Evolutionary conservation across 1,140 invertebrate species (phyloP).

Genomic region (Bombus terrestris): DNA sequence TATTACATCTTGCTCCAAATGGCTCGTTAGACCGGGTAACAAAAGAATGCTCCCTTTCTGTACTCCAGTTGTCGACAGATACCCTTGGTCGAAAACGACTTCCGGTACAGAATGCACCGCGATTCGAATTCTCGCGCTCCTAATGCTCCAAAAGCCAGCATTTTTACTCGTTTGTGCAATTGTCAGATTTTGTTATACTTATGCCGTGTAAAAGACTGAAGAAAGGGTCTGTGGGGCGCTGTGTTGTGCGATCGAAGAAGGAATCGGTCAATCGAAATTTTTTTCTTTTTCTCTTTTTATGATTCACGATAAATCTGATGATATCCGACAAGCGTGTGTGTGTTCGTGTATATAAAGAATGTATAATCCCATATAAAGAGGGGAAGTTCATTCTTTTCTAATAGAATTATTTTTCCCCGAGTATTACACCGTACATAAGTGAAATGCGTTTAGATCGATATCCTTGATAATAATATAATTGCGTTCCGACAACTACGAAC

Average conservation of each 20-base stretch:
- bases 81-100: background rate
- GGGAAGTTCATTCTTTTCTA: background rate
- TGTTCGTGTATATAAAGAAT: conserved; percentile 8
- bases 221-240: conserved; percentile 14
- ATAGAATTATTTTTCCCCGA: background rate
- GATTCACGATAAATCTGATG: background rate
- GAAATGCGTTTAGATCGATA: conserved; percentile 15
- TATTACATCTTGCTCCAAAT: conserved; percentile 38
- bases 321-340: background rate
- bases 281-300: background rate
- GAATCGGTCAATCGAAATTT: conserved; percentile 25
- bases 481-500: conserved; percentile 3
- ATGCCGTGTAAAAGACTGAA: conserved; percentile 44
- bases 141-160: conserved; percentile 34
- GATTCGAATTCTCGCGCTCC: conserved; percentile 13
- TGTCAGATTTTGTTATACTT: conserved; percentile 28
- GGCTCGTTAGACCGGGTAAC: conserved; percentile 45
- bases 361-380: conserved; percentile 8
- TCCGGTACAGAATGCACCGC: background rate
- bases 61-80: background rate
- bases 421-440: conserved; percentile 19
- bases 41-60: conserved; percentile 27
- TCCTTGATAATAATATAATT: conserved; percentile 1
- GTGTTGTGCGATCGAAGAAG: conserved; percentile 43
- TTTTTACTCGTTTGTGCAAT: conserved; percentile 44